Evolutionary conservation across 2,888 invertebrate species (phyloP), one percentile per base, ranked within the genome.

Genomic region (Dryobotodes eremita): DNA sequence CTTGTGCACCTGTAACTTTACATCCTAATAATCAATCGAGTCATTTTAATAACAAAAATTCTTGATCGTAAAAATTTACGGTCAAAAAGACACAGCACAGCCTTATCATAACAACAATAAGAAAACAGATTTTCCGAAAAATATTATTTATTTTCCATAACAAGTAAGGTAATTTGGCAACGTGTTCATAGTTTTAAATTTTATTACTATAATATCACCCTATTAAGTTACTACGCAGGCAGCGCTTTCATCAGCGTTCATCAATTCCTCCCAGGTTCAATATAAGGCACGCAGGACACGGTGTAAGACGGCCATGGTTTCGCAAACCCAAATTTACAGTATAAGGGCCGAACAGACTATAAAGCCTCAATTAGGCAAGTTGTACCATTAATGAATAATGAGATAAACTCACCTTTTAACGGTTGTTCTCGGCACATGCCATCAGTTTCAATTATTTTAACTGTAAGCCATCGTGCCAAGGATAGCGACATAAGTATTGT

Each of bases 401-500:
- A 71, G 31, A 83, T 71, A 71, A 77, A 68, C 57, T 55, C 66
- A 5, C 53, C 42, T 50, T 55, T 71, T 53, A 68, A 57, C 17
- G 59, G 36, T 64, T 59, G 69, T 66, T 66, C 50, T 68, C 31
- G 4, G 20, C 31, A n/a, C 57, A 68, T 75, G 46, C 55, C 80
- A 79, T 59, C 71, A 57, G 48, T 78, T 85, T 80, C 71, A 82
- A 87, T 80, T 55, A 70, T 75, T 72, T 64, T 48, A 77, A 36
- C 46, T 48, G 53, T 17, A 50, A 77, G 68, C 66, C n/a, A 69
- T 36, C 48, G 59, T 77, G 83, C 77, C 86, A 86, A 88, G 86
- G 88, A 75, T 64, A 83, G 50, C 62, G 7, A 62, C 83, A 59
- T 61, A 64, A 36, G 65, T 71, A 71, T 66, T 65, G 62, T 50